Percentiles rank a stretch among this genome's conserved stretches.
These are phyloP conservation scores for Scyliorhinus canicula DNA, from an alignment of 2,797 vertebrate species.

Conservation along the genomic window DNA sequence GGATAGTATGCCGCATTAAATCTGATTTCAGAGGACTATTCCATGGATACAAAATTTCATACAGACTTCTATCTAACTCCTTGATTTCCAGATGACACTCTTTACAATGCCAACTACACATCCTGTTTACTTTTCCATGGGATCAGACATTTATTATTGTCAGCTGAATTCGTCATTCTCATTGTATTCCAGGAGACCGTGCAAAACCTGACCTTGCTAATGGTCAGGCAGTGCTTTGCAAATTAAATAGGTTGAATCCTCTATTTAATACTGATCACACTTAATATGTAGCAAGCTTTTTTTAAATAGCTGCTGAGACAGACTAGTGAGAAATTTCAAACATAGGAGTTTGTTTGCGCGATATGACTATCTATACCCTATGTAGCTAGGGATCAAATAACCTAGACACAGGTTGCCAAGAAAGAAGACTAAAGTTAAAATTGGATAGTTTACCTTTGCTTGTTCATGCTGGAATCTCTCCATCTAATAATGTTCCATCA, in stretches of 20 bases:
- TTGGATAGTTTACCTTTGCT: not conserved
- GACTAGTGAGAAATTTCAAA: not conserved
- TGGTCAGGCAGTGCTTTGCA: not conserved
- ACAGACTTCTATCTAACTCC: not conserved
- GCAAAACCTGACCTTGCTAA: not conserved
- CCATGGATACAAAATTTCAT: not conserved
- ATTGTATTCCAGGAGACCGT: not conserved
- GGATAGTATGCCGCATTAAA: not conserved
- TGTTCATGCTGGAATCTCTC: not conserved
- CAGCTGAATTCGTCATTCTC: not conserved
- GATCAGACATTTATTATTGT: not conserved
- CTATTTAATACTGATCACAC: not conserved
- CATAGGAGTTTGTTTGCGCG: not conserved
- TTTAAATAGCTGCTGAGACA: not conserved
- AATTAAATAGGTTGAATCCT: not conserved
- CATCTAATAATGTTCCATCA: not conserved
- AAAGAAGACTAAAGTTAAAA: not conserved
- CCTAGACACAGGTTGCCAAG: not conserved
- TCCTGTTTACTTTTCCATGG: not conserved
- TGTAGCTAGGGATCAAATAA: not conserved
- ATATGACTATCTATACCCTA: too few relatives aligned
- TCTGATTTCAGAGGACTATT: not conserved
- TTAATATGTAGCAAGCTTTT: not conserved
- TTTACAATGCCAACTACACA: not conserved
- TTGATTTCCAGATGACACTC: not conserved